Conservation (phyloP, 35 echinoderm and acorn worm species). For the Hemicentrotus pulcherrimus region DNA sequence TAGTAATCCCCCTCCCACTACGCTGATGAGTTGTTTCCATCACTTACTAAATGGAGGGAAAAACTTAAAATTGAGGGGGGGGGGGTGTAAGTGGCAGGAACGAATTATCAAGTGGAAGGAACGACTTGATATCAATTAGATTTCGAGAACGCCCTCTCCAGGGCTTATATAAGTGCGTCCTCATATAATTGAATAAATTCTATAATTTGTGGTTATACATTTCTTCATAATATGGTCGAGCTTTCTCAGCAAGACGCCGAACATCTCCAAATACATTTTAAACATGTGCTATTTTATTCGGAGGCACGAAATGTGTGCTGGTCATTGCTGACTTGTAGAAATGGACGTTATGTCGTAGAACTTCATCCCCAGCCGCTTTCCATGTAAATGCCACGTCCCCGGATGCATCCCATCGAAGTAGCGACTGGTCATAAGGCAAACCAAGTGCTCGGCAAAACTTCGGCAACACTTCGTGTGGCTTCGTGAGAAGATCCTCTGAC, state of each 20-base stretch:
- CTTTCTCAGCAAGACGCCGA: neutral
- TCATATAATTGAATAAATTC: neutral
- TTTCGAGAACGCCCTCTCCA: no score
- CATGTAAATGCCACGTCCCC: neutral
- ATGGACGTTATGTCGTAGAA: slow-evolving; percentile 21
- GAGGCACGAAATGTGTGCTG: neutral
- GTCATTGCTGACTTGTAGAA: slow-evolving; percentile 13
- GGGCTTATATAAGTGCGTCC: no score
- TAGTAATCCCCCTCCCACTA: no score
- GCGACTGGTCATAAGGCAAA: slow-evolving; percentile 45
- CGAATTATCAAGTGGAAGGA: no score
- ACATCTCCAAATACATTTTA: neutral
- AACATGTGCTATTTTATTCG: neutral
- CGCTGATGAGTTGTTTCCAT: no score
- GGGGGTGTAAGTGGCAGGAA: no score
- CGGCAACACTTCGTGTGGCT: slow-evolving; percentile 48
- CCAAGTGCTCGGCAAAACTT: slow-evolving; percentile 49
- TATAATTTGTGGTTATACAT: neutral
- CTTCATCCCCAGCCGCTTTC: neutral
- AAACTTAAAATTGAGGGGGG: no score
- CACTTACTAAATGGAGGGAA: no score
- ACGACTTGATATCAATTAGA: no score
- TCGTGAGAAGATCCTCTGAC: slow-evolving; percentile 61
- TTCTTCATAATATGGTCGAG: slow-evolving; percentile 21
- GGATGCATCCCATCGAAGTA: slow-evolving; percentile 59